These are phyloP conservation scores for Spongilla lacustris DNA, from an alignment of 37 sponge, comb jelly and placozoan species.

Conservation along the genomic window DNA sequence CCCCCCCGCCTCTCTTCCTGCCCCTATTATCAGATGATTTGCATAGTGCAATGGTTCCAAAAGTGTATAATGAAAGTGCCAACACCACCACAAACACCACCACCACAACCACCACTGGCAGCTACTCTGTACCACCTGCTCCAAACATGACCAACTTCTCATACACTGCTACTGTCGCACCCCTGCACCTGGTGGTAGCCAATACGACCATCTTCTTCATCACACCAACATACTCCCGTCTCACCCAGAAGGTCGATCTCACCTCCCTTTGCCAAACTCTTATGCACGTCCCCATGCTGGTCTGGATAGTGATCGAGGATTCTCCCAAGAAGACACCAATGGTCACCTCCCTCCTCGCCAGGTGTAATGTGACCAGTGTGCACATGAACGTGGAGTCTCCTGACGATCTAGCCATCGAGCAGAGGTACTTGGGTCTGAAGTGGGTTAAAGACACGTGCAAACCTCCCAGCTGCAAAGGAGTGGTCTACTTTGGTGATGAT, in stretches of 20 bases:
- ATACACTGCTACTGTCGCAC: background rate
- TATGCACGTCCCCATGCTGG: conserved; percentile 80
- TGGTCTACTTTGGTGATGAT: conserved; percentile 95
- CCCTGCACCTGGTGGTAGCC: background rate
- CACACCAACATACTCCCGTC: conserved; percentile 93
- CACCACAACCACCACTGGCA: too few species aligned
- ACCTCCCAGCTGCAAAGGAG: conserved; percentile 41
- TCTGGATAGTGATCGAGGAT: conserved; percentile 97
- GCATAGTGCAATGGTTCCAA: too few species aligned
- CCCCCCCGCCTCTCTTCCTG: too few species aligned
- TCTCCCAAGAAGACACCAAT: conserved; percentile 70
- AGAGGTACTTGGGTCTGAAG: background rate
- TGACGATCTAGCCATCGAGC: background rate
- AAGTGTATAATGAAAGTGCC: too few species aligned
- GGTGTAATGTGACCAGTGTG: conserved; percentile 13
- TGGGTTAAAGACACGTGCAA: background rate
- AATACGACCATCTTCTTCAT: conserved; percentile 77
- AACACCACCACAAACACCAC: too few species aligned
- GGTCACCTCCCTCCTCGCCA: conserved; percentile 64
- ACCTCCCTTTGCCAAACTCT: conserved; percentile 87
- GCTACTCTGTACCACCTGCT: too few species aligned
- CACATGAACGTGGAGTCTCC: conserved; percentile 52
- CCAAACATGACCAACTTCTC: background rate
- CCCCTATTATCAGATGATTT: too few species aligned
- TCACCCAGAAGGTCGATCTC: conserved; percentile 96